Conservation (phyloP, 2,113 vertebrate species). For the Trogon melanurus region DNA sequence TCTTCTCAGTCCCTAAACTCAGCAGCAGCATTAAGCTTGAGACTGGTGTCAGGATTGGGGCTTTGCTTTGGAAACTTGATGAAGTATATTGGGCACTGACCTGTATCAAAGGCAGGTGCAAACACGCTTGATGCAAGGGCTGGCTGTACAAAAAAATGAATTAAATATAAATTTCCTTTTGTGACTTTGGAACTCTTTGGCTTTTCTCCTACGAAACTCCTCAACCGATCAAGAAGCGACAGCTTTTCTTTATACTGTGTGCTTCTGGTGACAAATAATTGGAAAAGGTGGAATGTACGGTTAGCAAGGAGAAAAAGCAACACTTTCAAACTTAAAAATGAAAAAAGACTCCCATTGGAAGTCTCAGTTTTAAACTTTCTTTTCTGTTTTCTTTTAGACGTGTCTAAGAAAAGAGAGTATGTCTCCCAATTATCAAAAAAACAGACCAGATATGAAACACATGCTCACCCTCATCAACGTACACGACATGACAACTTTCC, state of each 20-base stretch:
- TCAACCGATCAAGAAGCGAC: not conserved
- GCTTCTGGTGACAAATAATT: not conserved
- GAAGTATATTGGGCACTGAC: not conserved
- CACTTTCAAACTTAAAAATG: not conserved
- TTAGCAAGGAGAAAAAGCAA: not conserved
- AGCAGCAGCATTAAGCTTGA: not conserved
- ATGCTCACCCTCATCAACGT: conserved; percentile 29
- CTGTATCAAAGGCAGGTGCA: not conserved
- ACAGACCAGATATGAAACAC: conserved; percentile 1
- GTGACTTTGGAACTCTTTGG: not conserved
- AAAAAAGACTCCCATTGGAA: not conserved
- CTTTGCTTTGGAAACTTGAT: not conserved
- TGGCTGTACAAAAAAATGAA: not conserved
- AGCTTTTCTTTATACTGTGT: not conserved
- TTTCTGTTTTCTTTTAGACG: conserved; percentile 68
- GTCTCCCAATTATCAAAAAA: conserved; percentile 65
- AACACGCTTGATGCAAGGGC: not conserved
- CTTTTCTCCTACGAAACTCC: not conserved
- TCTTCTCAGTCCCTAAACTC: not conserved
- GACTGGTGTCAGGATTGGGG: not conserved
- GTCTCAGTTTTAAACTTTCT: not conserved
- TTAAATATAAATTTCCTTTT: not conserved
- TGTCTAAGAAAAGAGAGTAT: conserved; percentile 75
- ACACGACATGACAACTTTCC: conserved; percentile 19
- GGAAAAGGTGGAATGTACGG: not conserved